Evolutionary conservation across 2,888 invertebrate genomes (phyloP).

Genomic region (Sarcophaga carnaria): DNA sequence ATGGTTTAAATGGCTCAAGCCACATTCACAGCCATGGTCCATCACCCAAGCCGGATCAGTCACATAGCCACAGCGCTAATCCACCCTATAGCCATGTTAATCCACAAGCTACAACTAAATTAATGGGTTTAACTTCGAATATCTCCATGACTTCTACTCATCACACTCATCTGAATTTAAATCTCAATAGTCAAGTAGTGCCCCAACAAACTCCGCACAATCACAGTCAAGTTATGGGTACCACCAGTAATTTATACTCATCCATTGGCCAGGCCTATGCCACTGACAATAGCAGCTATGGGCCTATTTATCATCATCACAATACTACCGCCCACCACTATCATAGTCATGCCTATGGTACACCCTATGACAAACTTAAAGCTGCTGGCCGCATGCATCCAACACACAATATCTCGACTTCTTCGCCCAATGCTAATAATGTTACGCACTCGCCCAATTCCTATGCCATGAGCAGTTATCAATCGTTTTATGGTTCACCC

Average conservation of each 20-base stretch:
- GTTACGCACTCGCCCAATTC: conserved; percentile 72
- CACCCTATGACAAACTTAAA: conserved; percentile 82
- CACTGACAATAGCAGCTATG: conserved; percentile 80
- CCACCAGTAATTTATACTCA: conserved; percentile 79
- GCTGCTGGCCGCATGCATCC: conserved; percentile 73
- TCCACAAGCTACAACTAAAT: conserved; percentile 7
- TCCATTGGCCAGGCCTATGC: conserved; percentile 80
- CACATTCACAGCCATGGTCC: conserved; percentile 52
- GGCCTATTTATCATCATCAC: conserved; percentile 81
- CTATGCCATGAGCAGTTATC: conserved; percentile 80
- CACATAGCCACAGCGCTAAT: conserved; percentile 33
- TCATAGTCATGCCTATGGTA: conserved; percentile 75
- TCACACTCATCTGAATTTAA: conserved; percentile 69
- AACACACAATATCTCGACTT: conserved; percentile 45
- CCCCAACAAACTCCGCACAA: conserved; percentile 57
- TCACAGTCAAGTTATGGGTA: conserved; percentile 71
- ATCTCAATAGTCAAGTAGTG: conserved; percentile 64
- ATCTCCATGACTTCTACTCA: conserved; percentile 49
- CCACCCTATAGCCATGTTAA: conserved; percentile 44
- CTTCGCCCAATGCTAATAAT: conserved; percentile 40
- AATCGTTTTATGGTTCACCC: conserved; percentile 78
- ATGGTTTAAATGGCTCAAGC: conserved; percentile 17
- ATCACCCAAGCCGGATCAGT: conserved; percentile 67
- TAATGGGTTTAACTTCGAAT: conserved; percentile 26
- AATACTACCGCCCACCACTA: conserved; percentile 74